Conservation (phyloP, 2,888 invertebrate species). For the Sylvicola fuscatus region DNA sequence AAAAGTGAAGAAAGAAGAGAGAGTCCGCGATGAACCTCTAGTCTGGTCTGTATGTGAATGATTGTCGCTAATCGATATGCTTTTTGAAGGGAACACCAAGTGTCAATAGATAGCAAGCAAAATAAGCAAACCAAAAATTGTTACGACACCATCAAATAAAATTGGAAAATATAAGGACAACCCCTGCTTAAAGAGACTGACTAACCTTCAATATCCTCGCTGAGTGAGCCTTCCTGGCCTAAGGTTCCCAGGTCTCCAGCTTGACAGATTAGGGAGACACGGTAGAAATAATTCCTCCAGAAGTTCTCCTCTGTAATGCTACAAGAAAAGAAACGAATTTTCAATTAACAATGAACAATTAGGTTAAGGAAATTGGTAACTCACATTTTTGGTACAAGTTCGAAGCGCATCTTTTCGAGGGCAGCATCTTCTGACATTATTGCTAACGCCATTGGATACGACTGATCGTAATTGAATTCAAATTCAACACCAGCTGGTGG, state of each 20-base stretch:
- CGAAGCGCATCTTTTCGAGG: conserved; percentile 96
- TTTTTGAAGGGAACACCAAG: no score
- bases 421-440: conserved; percentile 90
- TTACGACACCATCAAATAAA: no score
- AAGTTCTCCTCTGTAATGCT: conserved; percentile 94
- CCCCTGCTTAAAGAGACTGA: conserved; percentile 8
- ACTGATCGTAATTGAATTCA: conserved; percentile 82
- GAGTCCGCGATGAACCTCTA: no score
- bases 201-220: conserved; percentile 23
- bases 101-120: no score
- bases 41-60: no score
- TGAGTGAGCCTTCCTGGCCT: conserved; percentile 22
- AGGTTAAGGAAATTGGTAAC: conserved; percentile 16
- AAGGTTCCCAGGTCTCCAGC: conserved; percentile 51
- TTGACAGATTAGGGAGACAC: conserved; percentile 94
- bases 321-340: conserved; percentile 13
- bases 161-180: no score
- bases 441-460: conserved; percentile 83
- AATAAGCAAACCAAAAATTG: no score
- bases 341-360: no score
- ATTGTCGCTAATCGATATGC: no score
- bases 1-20: neutral
- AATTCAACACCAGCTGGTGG: conserved; percentile 92
- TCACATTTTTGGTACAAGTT: conserved; percentile 98
- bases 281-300: conserved; percentile 99